Base-by-base conservation (phyloP, 35 echinoderm and acorn worm species). In the Ptychodera flava region DNA sequence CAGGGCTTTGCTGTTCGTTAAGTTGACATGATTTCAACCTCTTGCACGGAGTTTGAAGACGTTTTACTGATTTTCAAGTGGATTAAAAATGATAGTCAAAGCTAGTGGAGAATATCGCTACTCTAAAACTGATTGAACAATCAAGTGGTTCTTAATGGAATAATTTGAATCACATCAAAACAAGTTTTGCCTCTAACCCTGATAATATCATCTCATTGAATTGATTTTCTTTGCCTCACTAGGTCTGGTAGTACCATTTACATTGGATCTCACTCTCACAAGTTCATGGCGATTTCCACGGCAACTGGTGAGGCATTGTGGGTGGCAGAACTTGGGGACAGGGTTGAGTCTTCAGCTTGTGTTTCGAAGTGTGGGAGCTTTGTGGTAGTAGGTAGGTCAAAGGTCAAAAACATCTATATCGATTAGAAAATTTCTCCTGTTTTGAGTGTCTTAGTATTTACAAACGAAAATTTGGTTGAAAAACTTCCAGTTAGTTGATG, bases 281-380 rank as follows among this genome's bases (percentile, higher is more conserved):
- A 78, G 36, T 94, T 94, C 88, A 16, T 81, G 35, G 92, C 89
- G 29, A 82, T 94, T n/a, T 84, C 88, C 76, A 90, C 87, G 80
- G 77, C 45, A 80, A 94, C 89, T 16, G 92, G 92, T 10, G 38
- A 38, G 30, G 85, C 89, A 77, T 76, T 94, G 15, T 94, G 92
- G 92, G 81, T 52, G 16, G 77, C 80, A 0, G 36, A 33, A 27
- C 37, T 94, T 37, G 89, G 88, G 34, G 92, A 94, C 37, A 80
- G 92, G 76, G 81, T 94, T 34, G 92, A 94, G 36, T 94, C 92
- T 1, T 94, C 92, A 76, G 92, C 89, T 33, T 94, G 92, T 32
- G 79, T 94, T 35, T 90, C 88, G 28, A 32, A 76, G 28, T 94
- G 88, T 88, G 92, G 88, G 76, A 84, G 75, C 12, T 90, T 37